These are phyloP conservation scores for Stegodyphus mimosarum DNA, from an alignment of 1,140 invertebrate genomes.

Conservation along the genomic window DNA sequence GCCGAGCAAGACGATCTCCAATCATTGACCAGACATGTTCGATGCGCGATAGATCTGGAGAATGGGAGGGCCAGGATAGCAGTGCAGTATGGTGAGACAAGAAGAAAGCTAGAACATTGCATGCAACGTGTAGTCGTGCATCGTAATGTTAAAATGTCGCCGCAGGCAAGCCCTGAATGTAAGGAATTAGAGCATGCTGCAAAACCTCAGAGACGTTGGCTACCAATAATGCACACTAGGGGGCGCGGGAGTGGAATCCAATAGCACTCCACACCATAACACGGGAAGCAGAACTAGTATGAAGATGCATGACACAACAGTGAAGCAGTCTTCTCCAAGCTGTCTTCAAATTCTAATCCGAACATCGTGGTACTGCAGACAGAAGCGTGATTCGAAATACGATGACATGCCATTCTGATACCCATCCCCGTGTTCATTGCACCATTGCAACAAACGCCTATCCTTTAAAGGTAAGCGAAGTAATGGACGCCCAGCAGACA, in stretches of 20 bases:
- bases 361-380: constrained; percentile 22
- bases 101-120: too few species aligned
- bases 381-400: constrained; percentile 26
- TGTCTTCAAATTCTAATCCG: constrained; percentile 19
- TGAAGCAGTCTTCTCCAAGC: not conserved
- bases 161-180: constrained; percentile 27
- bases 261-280: constrained; percentile 22
- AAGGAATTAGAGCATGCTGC: constrained; percentile 5
- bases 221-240: constrained; percentile 31
- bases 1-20: too few species aligned
- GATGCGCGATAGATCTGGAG: too few species aligned
- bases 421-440: not conserved
- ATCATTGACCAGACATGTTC: too few species aligned
- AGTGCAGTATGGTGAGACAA: not conserved
- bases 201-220: constrained; percentile 14
- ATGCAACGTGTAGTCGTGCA: not conserved
- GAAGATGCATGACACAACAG: constrained; percentile 15
- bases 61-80: too few species aligned
- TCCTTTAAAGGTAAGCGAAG: constrained; percentile 14
- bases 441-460: constrained; percentile 25
- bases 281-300: constrained; percentile 9
- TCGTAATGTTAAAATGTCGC: constrained; percentile 21
- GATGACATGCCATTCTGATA: constrained; percentile 7
- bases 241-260: constrained; percentile 15
- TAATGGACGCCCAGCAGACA: not conserved